Percentiles rank a stretch among this genome's conserved stretches.
phyloP scores from a whole-genome alignment of 2,113 vertebrate genomes.

The Patagioenas fasciata region DNA sequence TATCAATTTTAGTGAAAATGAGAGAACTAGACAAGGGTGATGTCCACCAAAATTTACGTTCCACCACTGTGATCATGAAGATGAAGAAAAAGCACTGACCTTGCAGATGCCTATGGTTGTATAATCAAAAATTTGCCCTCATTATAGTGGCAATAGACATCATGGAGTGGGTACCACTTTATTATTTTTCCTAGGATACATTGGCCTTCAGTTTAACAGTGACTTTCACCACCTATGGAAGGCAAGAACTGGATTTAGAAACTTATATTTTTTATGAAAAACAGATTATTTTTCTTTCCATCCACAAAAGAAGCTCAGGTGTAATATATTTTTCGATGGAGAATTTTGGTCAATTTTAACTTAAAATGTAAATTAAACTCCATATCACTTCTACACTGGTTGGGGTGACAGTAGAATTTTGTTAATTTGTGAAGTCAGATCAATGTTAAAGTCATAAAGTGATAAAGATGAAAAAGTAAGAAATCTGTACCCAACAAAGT shows the following conservation, averaged over 20 bases:
- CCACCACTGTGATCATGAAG: background rate
- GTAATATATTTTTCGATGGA: background rate
- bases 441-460: background rate
- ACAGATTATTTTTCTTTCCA: background rate
- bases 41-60: background rate
- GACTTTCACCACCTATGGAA: background rate
- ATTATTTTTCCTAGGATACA: background rate
- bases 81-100: background rate
- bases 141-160: background rate
- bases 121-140: background rate
- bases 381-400: background rate
- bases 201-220: background rate
- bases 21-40: background rate
- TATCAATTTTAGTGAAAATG: background rate
- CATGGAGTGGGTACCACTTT: background rate
- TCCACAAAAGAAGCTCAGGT: background rate
- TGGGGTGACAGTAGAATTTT: background rate
- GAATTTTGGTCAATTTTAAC: background rate
- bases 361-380: background rate
- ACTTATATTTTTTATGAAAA: background rate
- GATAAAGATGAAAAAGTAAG: background rate
- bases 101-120: background rate
- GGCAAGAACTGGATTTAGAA: background rate
- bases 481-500: background rate
- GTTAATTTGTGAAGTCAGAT: background rate